phyloP scores from a whole-genome alignment of 2,113 vertebrate genomes.

The Apteryx owenii region DNA sequence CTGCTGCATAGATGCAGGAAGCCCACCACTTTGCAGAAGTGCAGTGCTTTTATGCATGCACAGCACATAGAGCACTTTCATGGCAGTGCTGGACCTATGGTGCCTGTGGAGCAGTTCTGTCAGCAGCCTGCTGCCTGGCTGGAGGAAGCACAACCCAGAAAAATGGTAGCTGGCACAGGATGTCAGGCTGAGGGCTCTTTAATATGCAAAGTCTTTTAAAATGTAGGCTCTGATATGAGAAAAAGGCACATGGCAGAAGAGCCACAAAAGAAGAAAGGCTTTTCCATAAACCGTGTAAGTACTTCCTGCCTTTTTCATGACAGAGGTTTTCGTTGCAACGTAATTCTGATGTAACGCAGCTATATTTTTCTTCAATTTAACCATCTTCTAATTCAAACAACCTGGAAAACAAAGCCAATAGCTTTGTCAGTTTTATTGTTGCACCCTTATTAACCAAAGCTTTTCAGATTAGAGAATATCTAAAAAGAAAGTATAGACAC shows the following conservation, averaged over 20 bases:
- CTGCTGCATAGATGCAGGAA: not conserved
- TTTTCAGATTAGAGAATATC: not conserved
- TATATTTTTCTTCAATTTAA: not conserved
- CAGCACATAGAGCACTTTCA: not conserved
- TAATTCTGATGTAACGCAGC: not conserved
- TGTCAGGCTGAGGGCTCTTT: not conserved
- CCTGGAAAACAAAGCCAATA: not conserved
- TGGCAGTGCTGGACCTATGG: not conserved
- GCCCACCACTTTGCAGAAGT: not conserved
- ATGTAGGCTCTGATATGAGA: not conserved
- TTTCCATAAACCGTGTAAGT: not conserved
- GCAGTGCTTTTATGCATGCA: not conserved
- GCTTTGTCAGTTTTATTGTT: not conserved
- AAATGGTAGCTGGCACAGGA: not conserved
- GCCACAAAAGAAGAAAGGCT: not conserved
- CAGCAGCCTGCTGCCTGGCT: not conserved
- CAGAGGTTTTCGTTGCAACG: not conserved
- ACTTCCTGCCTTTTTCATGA: not conserved
- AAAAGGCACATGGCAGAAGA: not conserved
- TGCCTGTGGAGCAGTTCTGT: accelerated
- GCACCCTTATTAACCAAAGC: not conserved
- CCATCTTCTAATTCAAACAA: not conserved
- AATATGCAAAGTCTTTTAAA: not conserved
- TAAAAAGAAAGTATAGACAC: not conserved
- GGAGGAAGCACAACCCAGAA: not conserved